phyloP scores from a whole-genome alignment of 2,888 invertebrate species.

The Rhingia rostrata region DNA sequence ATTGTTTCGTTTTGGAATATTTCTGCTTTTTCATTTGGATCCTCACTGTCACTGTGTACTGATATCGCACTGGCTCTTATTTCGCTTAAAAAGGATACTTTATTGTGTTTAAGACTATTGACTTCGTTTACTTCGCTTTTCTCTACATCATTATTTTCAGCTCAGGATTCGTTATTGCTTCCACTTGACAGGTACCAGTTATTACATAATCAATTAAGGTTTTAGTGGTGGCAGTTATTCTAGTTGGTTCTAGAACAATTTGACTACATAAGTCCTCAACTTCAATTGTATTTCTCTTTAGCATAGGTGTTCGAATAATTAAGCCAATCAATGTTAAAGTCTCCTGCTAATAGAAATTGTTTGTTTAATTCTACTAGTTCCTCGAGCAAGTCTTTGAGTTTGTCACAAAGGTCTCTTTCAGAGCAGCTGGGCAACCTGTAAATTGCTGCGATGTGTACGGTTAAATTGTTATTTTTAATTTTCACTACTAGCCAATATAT shows the following conservation, averaged over 20 bases:
- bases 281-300: conserved; percentile 1
- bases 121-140: neutral
- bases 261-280: conserved; percentile 5
- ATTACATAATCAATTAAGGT: conserved; percentile 6
- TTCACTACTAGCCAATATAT: too few relatives aligned
- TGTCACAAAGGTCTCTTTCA: conserved; percentile 1
- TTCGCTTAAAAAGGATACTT: neutral
- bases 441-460: too few relatives aligned
- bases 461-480: too few relatives aligned
- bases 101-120: neutral
- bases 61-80: neutral
- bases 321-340: conserved; percentile 5
- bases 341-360: conserved; percentile 7
- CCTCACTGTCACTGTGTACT: neutral
- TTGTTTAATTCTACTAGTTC: conserved; percentile 8
- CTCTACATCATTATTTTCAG: too few relatives aligned
- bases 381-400: neutral
- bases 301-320: neutral
- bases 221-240: neutral
- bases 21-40: neutral
- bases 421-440: neutral
- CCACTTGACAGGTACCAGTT: too few relatives aligned
- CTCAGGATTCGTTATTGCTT: too few relatives aligned
- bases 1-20: neutral
- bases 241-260: neutral